Base-by-base conservation (phyloP, 2,888 invertebrate species). In the Cataglyphis cursor region DNA sequence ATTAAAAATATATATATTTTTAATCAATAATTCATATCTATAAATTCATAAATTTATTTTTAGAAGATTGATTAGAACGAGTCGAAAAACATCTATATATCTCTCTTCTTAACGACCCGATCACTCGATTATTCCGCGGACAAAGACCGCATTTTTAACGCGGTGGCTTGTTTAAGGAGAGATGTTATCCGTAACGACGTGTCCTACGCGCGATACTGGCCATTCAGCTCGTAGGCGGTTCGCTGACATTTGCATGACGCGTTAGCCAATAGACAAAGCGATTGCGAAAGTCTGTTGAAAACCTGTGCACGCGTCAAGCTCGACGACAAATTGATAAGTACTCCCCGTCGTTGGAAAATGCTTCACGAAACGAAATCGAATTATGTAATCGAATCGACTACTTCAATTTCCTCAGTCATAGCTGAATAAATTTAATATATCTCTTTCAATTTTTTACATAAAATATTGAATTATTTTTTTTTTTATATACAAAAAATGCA, bases 241-340 rank as follows among this genome's bases (percentile, higher is more conserved):
- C 86, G 84, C 90, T 91, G 90, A 93, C 92, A 90, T 92, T 93
- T 92, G 90, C 91, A 88, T 87, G 88, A 91, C 88, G 88, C 80
- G 87, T 92, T 91, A 70, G 85, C 89, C 88, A 91, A 92, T 90
- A 89, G 87, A 89, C 81, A 85, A 81, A 73, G 86, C 82, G 83
- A 90, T 92, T 90, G 89, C 91, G 89, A 86, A 91, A 91, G 81
- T 82, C 85, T 76, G 82, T 82, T 89, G 89, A 88, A 92, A 92
- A 89, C 83, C 85, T 83, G 85, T 48, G 64, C 85, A 72, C 64
- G 35, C 51, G 70, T 78, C 81, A 64, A 76, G 62, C 48, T 54
- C 82, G 70, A 80, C 70, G 84, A 89, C 83, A 70, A 78, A 83
- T 86, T 66, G 82, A 81, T 85, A 85, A 87, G 85, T 76, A 54